Base-by-base conservation (phyloP, 2,113 vertebrate species). In the Chaetodon trifascialis region DNA sequence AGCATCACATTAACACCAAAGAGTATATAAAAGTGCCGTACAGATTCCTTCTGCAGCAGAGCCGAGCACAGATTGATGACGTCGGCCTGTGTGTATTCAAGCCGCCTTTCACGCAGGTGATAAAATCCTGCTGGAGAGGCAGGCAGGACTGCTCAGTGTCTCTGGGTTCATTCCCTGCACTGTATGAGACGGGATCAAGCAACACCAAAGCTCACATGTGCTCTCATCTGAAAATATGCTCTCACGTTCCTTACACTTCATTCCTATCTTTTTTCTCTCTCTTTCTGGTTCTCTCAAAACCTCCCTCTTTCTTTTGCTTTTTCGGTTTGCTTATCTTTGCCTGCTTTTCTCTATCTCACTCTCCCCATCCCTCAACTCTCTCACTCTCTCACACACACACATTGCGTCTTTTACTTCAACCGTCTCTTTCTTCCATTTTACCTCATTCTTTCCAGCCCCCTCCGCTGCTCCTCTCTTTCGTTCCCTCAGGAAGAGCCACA, bases 101-200 rank as follows among this genome's bases (percentile, higher is more conserved):
- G 80, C 78, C 19, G 62, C 76, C 83, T 91, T 90, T 80, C 88
- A 91, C 52, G 52, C 82, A 94, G 89, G 88, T 91, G 86, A 89
- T 89, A 92, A 84, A 92, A 91, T 89, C 84, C 86, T 44, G 71
- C 83, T 76, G 58, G 70, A 87, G 70, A 64, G 36, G 49, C 62
- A 78, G 64, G 72, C 80, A 16, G 84, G 38, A 59, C 84, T 42
- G 77, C 60, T 74, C 72, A 1, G 76, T 83, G 88, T 87, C 89
- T 79, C 44, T 1, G 58, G 72, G 87, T 91, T 90, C 89, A 85
- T 78, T 79, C 76, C 15, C 82, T 76, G 59, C 66, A 49, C 81
- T 25, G 36, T 52, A 51, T 66, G 64, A 86, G 79, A 82, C 60
- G 1, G 63, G 60, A 70, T 88, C 89, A 85, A 67, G 77, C 60